A percentile compares a stretch with the other conserved stretches of the same genome.
phyloP scores from a whole-genome alignment of 1,140 invertebrate genomes.

The Drosophila sp. region DNA sequence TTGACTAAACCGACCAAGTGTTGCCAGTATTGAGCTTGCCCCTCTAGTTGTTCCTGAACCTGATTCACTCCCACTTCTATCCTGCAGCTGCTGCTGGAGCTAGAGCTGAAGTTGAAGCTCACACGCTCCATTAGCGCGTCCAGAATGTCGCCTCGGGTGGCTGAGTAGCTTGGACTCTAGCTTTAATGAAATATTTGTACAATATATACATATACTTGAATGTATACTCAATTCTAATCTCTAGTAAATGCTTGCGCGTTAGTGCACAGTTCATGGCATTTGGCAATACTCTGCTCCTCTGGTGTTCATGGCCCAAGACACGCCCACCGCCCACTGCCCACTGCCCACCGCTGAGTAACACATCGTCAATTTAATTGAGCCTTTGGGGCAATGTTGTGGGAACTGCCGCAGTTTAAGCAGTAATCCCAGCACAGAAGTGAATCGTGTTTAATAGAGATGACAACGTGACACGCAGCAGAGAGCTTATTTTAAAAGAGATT shows the following conservation, averaged over 20 bases:
- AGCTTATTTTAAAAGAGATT: background rate
- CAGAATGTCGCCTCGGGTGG: constrained; percentile 42
- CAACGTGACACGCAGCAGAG: constrained; percentile 6
- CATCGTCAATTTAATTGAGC: constrained; percentile 51
- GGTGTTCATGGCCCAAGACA: background rate
- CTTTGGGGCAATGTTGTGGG: constrained; percentile 21
- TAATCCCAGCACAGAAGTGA: constrained; percentile 11
- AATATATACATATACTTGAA: constrained; percentile 9
- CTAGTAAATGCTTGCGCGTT: constrained; percentile 62
- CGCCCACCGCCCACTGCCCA: background rate
- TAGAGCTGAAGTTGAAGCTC: constrained; percentile 55
- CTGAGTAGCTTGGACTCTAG: constrained; percentile 41
- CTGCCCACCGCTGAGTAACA: constrained; percentile 17
- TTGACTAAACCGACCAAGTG: constrained; percentile 66
- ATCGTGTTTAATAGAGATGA: constrained; percentile 15
- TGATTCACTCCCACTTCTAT: background rate
- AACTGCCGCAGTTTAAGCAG: constrained; percentile 12
- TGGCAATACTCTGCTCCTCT: background rate
- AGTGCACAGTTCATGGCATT: background rate
- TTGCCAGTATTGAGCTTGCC: constrained; percentile 47
- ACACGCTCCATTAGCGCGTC: constrained; percentile 78
- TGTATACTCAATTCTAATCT: constrained; percentile 47
- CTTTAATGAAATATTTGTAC: constrained; percentile 63
- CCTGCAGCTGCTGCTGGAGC: constrained; percentile 45
- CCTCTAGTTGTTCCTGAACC: background rate